Evolutionary conservation across 2,888 invertebrate genomes (phyloP).

Genomic region (Troglohyphantes excavatus): DNA sequence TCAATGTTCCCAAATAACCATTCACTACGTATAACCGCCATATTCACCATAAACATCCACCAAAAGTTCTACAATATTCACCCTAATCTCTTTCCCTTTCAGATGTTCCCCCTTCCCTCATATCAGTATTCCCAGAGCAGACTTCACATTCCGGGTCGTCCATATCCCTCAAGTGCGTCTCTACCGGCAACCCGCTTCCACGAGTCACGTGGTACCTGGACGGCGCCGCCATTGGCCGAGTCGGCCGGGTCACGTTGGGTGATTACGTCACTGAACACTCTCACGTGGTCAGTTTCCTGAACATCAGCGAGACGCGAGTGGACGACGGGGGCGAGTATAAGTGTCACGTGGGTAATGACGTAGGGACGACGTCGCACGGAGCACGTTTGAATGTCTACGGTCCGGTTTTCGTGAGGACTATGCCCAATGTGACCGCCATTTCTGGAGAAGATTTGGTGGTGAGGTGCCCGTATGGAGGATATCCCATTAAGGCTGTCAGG

Average conservation of each 20-base stretch:
- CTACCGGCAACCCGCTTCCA: slow-evolving; percentile 80
- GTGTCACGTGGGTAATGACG: slow-evolving; percentile 82
- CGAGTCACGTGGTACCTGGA: slow-evolving; percentile 80
- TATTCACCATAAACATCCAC: too few species aligned
- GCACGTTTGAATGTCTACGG: slow-evolving; percentile 82
- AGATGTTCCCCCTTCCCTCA: slow-evolving; percentile 82
- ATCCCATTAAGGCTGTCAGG: slow-evolving; percentile 81
- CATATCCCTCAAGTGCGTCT: slow-evolving; percentile 78
- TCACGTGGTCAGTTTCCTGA: slow-evolving; percentile 82
- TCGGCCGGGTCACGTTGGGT: slow-evolving; percentile 76
- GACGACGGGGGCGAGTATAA: slow-evolving; percentile 82
- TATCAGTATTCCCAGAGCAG: slow-evolving; percentile 74
- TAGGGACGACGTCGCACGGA: slow-evolving; percentile 81
- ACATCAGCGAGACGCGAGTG: slow-evolving; percentile 81
- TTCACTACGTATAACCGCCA: too few species aligned
- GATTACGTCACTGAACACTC: slow-evolving; percentile 81
- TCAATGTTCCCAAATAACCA: too few species aligned
- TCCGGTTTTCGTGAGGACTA: slow-evolving; percentile 82
- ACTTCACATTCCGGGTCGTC: slow-evolving; percentile 39
- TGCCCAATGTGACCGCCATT: slow-evolving; percentile 82
- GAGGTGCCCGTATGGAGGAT: slow-evolving; percentile 82
- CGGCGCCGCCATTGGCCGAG: slow-evolving; percentile 31
- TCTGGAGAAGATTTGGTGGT: slow-evolving; percentile 81
- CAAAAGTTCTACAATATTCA: too few species aligned
- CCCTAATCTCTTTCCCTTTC: not conserved